A percentile compares a stretch with the other conserved stretches of the same genome.
Conservation (phyloP, 2,113 vertebrate species). For the Rhodinocichla rosea region DNA sequence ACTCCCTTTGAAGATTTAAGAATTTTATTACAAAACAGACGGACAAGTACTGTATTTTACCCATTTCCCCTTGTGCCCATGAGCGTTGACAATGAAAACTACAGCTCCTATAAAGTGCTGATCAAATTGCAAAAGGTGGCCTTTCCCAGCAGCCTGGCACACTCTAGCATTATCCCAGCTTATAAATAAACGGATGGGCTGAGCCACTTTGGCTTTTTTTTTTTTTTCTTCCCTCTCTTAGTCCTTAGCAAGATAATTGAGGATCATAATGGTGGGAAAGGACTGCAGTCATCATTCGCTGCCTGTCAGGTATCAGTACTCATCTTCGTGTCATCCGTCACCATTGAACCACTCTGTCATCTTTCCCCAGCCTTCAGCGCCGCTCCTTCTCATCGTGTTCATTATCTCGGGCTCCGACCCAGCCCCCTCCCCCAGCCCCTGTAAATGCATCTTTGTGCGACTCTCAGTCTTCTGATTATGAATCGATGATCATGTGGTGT, state of each 20-base stretch:
- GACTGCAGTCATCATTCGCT: conserved; percentile 86
- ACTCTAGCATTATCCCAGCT: conserved; percentile 32
- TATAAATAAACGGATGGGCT: conserved; percentile 70
- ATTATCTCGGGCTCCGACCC: conserved; percentile 86
- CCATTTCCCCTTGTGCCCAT: conserved; percentile 62
- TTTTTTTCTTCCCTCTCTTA: neutral
- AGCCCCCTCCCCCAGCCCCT: conserved; percentile 71
- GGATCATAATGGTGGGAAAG: conserved; percentile 86
- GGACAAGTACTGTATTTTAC: conserved; percentile 62
- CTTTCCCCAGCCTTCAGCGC: conserved; percentile 83
- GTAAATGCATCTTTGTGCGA: conserved; percentile 86
- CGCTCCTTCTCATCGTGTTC: conserved; percentile 87
- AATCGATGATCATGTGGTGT: conserved; percentile 99
- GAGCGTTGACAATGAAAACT: conserved; percentile 67
- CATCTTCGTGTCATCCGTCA: conserved; percentile 91
- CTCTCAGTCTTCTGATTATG: conserved; percentile 94
- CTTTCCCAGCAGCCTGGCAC: conserved; percentile 62
- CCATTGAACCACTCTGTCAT: conserved; percentile 88
- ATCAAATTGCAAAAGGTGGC: conserved; percentile 51
- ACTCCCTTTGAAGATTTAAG: conserved; percentile 63
- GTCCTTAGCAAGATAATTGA: conserved; percentile 88
- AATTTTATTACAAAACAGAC: conserved; percentile 75
- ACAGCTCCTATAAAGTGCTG: conserved; percentile 57
- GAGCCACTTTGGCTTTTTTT: conserved; percentile 53
- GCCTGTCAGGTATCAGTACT: conserved; percentile 91